Conservation (phyloP, 2,888 invertebrate genomes). For the Eristalis pertinax region DNA sequence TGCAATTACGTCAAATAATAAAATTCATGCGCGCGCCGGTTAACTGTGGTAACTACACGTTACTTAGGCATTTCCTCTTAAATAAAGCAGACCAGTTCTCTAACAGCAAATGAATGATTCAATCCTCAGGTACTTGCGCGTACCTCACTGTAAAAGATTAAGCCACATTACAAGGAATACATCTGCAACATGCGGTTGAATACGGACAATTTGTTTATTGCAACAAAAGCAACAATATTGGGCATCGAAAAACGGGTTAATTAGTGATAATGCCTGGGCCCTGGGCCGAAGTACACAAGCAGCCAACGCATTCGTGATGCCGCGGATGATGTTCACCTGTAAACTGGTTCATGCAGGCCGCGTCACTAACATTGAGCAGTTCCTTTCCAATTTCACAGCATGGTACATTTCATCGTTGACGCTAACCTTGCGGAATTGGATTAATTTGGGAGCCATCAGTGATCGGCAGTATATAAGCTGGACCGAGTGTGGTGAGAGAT, state of each 20-base stretch:
- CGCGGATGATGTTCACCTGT: conserved; percentile 13
- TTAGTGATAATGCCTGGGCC: conserved; percentile 6
- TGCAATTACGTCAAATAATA: too few relatives aligned
- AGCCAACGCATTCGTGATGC: neutral
- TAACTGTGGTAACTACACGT: too few relatives aligned
- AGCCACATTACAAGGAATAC: too few relatives aligned
- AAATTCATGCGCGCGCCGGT: too few relatives aligned
- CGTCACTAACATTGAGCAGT: conserved; percentile 23
- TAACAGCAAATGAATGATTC: neutral
- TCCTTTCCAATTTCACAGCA: conserved; percentile 55
- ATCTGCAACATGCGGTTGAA: neutral
- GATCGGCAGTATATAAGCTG: conserved; percentile 59
- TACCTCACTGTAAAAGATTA: too few relatives aligned
- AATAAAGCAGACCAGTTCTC: neutral
- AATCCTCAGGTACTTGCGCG: neutral
- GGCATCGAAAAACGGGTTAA: conserved; percentile 20
- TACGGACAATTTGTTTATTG: neutral
- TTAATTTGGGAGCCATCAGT: conserved; percentile 33
- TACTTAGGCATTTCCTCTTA: too few relatives aligned
- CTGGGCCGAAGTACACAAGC: conserved; percentile 3
- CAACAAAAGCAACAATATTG: conserved; percentile 20
- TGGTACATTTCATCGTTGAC: conserved; percentile 42
- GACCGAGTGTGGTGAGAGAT: conserved; percentile 40
- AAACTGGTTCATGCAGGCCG: conserved; percentile 52
- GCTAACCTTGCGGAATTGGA: conserved; percentile 62